These are phyloP conservation scores for Rynchops niger DNA, from an alignment of 2,113 vertebrate genomes.

Conservation along the genomic window DNA sequence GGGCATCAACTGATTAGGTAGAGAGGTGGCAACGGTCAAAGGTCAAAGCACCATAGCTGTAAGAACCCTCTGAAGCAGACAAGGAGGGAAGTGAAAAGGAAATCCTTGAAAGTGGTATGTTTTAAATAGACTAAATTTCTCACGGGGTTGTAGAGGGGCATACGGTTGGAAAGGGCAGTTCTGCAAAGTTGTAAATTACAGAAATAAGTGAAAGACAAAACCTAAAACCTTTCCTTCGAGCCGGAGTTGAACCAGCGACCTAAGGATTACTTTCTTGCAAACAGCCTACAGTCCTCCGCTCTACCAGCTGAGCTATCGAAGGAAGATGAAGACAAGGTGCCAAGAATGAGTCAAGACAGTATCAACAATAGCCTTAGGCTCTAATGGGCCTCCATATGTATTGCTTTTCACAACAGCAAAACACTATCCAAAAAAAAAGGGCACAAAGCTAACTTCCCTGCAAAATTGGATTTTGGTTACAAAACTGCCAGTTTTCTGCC, in stretches of 20 bases:
- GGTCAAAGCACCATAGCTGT: background rate
- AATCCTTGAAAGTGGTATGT: background rate
- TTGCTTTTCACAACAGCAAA: conserved; percentile 39
- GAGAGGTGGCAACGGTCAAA: background rate
- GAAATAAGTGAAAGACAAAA: background rate
- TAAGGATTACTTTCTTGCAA: background rate
- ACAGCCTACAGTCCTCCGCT: conserved; percentile 85
- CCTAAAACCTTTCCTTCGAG: conserved; percentile 4
- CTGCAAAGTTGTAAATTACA: background rate
- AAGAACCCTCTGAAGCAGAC: background rate
- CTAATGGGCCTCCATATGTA: conserved; percentile 50
- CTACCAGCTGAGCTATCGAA: conserved; percentile 92
- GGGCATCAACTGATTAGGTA: background rate
- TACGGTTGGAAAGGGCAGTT: background rate
- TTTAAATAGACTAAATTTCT: background rate
- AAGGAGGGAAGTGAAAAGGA: background rate
- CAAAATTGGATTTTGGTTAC: conserved; percentile 19
- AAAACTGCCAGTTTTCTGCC: conserved; percentile 48
- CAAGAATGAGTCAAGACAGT: conserved; percentile 51
- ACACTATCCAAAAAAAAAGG: conserved; percentile 11
- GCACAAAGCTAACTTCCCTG: background rate
- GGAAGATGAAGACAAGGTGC: background rate
- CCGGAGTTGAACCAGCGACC: conserved; percentile 41
- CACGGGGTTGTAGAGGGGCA: too few relatives aligned
- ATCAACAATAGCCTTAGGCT: conserved; percentile 64